phyloP scores from a whole-genome alignment of 2,113 vertebrate genomes.

The Globicephala melas region DNA sequence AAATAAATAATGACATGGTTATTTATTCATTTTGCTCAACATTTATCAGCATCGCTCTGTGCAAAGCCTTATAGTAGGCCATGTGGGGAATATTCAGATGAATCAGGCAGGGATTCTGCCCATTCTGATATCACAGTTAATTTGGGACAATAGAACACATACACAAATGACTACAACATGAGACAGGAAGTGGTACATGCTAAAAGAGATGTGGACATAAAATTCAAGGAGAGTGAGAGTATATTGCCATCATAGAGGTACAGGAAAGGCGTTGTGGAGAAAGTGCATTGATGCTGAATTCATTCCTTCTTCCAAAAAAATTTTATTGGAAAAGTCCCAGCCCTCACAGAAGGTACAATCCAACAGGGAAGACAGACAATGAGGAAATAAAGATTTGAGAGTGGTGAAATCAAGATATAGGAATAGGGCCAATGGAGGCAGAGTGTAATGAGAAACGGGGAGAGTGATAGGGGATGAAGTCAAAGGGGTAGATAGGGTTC shows the following conservation, averaged over 20 bases:
- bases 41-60: slow-evolving; percentile 34
- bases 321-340: not conserved
- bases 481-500: not conserved
- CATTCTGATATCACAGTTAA: slow-evolving; percentile 6
- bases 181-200: slow-evolving; percentile 7
- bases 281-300: slow-evolving; percentile 39
- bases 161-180: not conserved
- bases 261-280: slow-evolving; percentile 21
- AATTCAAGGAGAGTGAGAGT: slow-evolving; percentile 21
- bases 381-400: not conserved
- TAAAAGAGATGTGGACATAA: slow-evolving; percentile 4
- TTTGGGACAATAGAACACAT: slow-evolving; percentile 38
- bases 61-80: not conserved
- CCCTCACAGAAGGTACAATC: not conserved
- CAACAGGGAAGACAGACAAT: not conserved
- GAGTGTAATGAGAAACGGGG: not conserved
- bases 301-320: slow-evolving; percentile 43
- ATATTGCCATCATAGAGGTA: not conserved
- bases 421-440: not conserved
- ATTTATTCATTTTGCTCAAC: slow-evolving; percentile 38
- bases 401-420: not conserved
- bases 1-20: slow-evolving; percentile 54
- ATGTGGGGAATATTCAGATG: not conserved
- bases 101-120: slow-evolving; percentile 21
- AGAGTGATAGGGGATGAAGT: not conserved